A percentile compares a stretch with the other conserved stretches of the same genome.
Conservation (phyloP, 2,113 vertebrate genomes). For the Pagrus major region DNA sequence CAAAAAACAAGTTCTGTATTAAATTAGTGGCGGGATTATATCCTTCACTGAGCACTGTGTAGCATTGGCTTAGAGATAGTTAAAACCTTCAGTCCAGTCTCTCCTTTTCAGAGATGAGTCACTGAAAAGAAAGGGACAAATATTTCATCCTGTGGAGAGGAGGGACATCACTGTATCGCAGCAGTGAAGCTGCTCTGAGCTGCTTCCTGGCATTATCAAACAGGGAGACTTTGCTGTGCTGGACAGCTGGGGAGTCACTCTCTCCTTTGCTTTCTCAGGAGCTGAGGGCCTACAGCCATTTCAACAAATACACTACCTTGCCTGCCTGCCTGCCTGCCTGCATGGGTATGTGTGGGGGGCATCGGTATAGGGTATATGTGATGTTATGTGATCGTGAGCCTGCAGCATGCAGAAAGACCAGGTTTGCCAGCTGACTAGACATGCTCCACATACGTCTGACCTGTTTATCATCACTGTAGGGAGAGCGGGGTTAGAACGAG, state of each 20-base stretch:
- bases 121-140: conserved; percentile 52
- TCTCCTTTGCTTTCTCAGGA: conserved; percentile 58
- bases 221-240: neutral
- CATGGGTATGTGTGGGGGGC: conserved; percentile 29
- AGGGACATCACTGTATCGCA: conserved; percentile 28
- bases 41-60: conserved; percentile 55
- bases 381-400: conserved; percentile 54
- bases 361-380: conserved; percentile 8
- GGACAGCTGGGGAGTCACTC: conserved; percentile 64
- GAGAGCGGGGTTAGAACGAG: conserved; percentile 45
- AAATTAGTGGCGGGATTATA: conserved; percentile 72
- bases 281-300: conserved; percentile 30
- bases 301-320: conserved; percentile 26
- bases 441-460: conserved; percentile 66
- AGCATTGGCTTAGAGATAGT: conserved; percentile 49
- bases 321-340: conserved; percentile 39
- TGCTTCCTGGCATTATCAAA: conserved; percentile 48
- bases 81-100: conserved; percentile 41
- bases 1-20: conserved; percentile 55
- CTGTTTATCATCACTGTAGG: conserved; percentile 64
- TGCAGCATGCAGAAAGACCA: conserved; percentile 53
- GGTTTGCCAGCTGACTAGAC: conserved; percentile 64
- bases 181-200: conserved; percentile 43
- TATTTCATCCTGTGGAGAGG: conserved; percentile 51
- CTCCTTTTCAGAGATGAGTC: conserved; percentile 60